phyloP scores from a whole-genome alignment of 2,113 vertebrate species.

The Catharus minimus region DNA sequence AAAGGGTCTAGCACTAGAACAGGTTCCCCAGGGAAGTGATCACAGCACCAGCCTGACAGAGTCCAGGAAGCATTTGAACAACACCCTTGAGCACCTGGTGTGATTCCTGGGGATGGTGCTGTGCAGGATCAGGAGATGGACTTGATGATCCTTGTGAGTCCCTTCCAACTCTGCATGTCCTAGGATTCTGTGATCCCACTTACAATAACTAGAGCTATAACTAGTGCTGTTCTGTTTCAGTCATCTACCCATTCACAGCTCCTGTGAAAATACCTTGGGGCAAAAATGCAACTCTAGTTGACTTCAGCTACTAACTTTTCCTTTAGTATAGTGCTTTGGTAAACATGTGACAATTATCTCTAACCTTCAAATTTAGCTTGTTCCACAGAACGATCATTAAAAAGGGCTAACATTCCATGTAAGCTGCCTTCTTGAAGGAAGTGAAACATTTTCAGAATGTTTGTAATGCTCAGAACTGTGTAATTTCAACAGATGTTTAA shows the following conservation, averaged over 20 bases:
- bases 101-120: neutral
- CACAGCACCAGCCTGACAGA: neutral
- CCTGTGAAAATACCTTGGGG: neutral
- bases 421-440: neutral
- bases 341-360: neutral
- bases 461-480: neutral
- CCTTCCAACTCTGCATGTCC: neutral
- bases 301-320: neutral
- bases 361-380: neutral
- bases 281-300: neutral
- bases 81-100: accelerated
- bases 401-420: neutral
- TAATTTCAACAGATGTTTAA: neutral
- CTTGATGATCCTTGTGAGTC: neutral
- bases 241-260: neutral
- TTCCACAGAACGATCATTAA: neutral
- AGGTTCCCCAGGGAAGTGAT: neutral
- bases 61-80: neutral
- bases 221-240: neutral
- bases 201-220: neutral
- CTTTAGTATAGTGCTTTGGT: neutral
- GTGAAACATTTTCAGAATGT: neutral
- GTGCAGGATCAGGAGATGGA: neutral
- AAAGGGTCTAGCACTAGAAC: no score
- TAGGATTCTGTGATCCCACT: neutral